Base-by-base conservation (phyloP, 2,888 invertebrate species). In the Melolontha melolontha region DNA sequence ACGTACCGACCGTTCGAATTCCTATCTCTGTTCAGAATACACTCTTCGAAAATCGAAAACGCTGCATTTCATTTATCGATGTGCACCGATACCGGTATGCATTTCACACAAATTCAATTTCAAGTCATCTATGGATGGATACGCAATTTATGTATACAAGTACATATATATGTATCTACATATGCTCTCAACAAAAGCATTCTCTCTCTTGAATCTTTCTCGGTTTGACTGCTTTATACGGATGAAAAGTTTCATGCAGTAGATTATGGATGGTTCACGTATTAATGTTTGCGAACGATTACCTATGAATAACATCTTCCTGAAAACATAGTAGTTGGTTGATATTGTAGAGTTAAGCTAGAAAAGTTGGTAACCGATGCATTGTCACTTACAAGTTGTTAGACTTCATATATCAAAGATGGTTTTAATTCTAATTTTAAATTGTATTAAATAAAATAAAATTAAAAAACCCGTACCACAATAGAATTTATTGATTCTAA, bases 61-160 rank as follows among this genome's bases (percentile, higher is more conserved):
- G 73, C 70, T 73, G 72, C 73, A 72, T 73, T 73, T 73, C 73
- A 73, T 72, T 73, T 72, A 72, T 71, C 68, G 67, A 42, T 52
- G 40, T 22, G 57, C 44, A 27, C 22, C 44, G 57, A 44, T 44
- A 29, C 57, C 27, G 57, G 44, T 44, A 57, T 57, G 41, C 57
- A 57, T 57, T 57, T 57, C 57, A 57, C 44, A 42, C 47, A 47
- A 27, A 57, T 57, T 57, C 44, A 44, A 57, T 57, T 55, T 41
- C 57, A 22, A 29, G 27, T 42, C 57, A 54, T 54, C 54, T 54
- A 40, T 39, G 42, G 42, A 42, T 44, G 42, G 27, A 42, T 42
- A 57, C 7, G 57, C 57, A 27, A 57, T 42, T n/a, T 27, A 42
- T 44, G 57, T 27, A 57, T 57, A 14, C 22, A 55, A 2, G 7